Base-by-base conservation (phyloP, 2,888 invertebrate species). In the Hirtodrosophila cameraria region DNA sequence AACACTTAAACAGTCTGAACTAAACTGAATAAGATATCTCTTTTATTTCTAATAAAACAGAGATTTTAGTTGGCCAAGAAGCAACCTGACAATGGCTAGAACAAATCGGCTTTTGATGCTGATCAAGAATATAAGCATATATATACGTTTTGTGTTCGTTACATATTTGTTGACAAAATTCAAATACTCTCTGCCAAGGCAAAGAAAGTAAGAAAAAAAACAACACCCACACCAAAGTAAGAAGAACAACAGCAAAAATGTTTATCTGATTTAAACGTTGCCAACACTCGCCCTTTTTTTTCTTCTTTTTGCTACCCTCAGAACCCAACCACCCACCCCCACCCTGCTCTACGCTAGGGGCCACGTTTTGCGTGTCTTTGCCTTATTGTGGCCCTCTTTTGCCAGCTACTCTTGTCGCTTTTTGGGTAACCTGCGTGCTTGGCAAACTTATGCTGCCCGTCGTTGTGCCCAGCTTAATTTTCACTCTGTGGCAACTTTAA, bases 261-360 rank as follows among this genome's bases (percentile, higher is more conserved):
- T 77, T 82, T 85, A 85, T 82, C 85, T 72, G 81, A 82, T 82
- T 82, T 82, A 82, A 82, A 77, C 79, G 80, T 65, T 79, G 63
- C 54, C 82, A 69, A 63, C 66, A 72, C 50, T 54, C 63, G 70
- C 61, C 53, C 70, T 46, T 23, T 45, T 48, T 20, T 16, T 39
- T n/a, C 43, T 23, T 45, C 52, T 20, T 16, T 39, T n/a, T 20
- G 20, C 11, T 46, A 1, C 15, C 11, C 13, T 4, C 1, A 13
- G 31, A 8, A 25, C 11, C 28, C 33, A 0, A 5, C 4, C 12
- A n/a, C 6, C 15, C 35, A 38, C 18, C 9, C 25, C 18, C 45
- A 5, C 27, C n/a, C n/a, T n/a, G 2, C 25, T 12, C 16, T 16
- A n/a, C 45, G 42, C 42, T 11, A 42, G 41, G 73, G 60, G 58